Conservation (phyloP, 1,140 invertebrate species). For the Hypsibius dujardini region DNA sequence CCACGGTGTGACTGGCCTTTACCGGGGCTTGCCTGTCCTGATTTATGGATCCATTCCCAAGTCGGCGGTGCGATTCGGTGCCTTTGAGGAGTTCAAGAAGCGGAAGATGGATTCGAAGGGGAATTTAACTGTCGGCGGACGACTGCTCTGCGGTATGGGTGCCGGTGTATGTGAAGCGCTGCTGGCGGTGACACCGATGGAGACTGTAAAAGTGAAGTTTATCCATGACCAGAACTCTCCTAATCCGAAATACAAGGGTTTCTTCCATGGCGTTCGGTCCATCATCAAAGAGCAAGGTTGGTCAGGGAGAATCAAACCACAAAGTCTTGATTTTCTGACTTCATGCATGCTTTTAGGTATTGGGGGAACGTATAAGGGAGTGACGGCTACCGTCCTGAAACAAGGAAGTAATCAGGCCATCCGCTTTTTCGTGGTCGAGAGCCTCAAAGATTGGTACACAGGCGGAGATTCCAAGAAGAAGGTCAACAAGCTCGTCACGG, state of each 20-base stretch:
- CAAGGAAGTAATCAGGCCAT: constrained; percentile 98
- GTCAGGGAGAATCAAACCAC: no score
- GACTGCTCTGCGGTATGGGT: constrained; percentile 76
- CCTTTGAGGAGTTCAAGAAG: constrained; percentile 85
- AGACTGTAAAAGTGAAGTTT: constrained; percentile 98
- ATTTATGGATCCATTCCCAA: constrained; percentile 92
- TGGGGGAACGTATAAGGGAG: constrained; percentile 76
- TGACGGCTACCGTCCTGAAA: constrained; percentile 86
- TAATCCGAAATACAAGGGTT: constrained; percentile 76
- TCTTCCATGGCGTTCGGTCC: constrained; percentile 71
- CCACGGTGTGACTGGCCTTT: constrained; percentile 77
- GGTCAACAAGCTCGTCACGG: constrained; percentile 66
- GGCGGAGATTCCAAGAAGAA: constrained; percentile 59
- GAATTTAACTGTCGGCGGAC: constrained; percentile 51
- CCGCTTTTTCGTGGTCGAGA: constrained; percentile 91
- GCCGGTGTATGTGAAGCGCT: constrained; percentile 86
- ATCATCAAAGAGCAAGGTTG: constrained; percentile 72
- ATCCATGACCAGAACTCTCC: constrained; percentile 87
- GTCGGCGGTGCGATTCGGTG: constrained; percentile 86
- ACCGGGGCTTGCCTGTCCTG: constrained; percentile 82
- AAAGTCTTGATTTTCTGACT: no score
- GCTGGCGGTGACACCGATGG: constrained; percentile 95
- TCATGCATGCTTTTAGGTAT: constrained; percentile 43
- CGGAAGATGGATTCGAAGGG: constrained; percentile 55
- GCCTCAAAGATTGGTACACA: constrained; percentile 75